phyloP scores from a whole-genome alignment of 2,888 invertebrate genomes.

The Holacanthella duospinosa region DNA sequence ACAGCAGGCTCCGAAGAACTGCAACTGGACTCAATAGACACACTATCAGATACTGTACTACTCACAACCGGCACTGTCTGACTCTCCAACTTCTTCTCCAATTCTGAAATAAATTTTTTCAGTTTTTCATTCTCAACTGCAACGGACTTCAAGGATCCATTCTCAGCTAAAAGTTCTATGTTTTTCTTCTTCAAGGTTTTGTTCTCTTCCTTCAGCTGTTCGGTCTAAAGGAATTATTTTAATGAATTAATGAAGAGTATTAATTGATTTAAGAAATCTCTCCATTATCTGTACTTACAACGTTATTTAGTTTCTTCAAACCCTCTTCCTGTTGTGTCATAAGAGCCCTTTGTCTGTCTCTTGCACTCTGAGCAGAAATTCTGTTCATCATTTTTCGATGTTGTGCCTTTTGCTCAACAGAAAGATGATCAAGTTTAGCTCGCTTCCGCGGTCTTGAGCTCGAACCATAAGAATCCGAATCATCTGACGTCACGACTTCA shows the following conservation, averaged over 20 bases:
- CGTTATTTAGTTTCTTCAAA: conserved; percentile 23
- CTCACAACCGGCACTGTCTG: conserved; percentile 8
- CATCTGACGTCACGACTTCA: conserved; percentile 20
- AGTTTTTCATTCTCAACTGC: conserved; percentile 27
- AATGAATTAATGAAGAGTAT: neutral
- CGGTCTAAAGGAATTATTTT: conserved; percentile 18
- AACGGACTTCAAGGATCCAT: conserved; percentile 15
- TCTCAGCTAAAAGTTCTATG: conserved; percentile 23
- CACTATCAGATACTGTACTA: conserved; percentile 3
- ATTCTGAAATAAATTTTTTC: conserved; percentile 17
- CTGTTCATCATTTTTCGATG: conserved; percentile 37
- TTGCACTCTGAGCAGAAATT: conserved; percentile 37
- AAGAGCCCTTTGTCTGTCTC: conserved; percentile 35
- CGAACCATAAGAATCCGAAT: conserved; percentile 4
- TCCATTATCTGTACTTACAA: conserved; percentile 27
- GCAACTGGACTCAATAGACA: conserved; percentile 7
- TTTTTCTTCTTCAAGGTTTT: conserved; percentile 16
- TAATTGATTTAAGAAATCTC: neutral
- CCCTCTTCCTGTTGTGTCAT: conserved; percentile 29
- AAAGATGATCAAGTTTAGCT: conserved; percentile 35
- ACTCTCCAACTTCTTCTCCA: conserved; percentile 21
- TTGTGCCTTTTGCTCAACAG: conserved; percentile 34
- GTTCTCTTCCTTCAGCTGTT: conserved; percentile 15
- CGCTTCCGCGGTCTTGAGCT: conserved; percentile 29
- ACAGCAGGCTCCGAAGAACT: conserved; percentile 36